phyloP scores from a whole-genome alignment of 2,888 invertebrate genomes.

The Idaea dimidiata region DNA sequence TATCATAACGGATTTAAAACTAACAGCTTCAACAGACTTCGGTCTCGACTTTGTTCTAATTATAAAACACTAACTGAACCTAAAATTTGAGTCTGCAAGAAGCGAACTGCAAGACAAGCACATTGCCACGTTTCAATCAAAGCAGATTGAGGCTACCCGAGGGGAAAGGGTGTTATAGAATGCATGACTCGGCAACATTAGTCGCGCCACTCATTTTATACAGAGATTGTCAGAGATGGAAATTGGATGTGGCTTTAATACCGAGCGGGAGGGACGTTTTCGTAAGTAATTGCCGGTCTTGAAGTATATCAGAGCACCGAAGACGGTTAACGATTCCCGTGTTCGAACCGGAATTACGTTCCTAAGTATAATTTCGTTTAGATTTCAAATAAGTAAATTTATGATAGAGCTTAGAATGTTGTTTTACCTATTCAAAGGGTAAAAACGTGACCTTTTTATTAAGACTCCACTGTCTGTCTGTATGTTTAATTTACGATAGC shows the following conservation, averaged over 20 bases:
- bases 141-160: slow-evolving; percentile 56
- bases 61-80: neutral
- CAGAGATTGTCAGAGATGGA: slow-evolving; percentile 55
- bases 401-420: neutral
- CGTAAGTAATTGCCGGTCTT: slow-evolving; percentile 45
- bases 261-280: slow-evolving; percentile 43
- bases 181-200: slow-evolving; percentile 73
- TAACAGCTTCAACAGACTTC: neutral
- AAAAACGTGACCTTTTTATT: no score
- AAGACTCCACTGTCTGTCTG: no score
- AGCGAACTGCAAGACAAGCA: slow-evolving; percentile 59
- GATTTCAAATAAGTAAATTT: neutral
- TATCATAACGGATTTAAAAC: neutral
- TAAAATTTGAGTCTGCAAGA: slow-evolving; percentile 19
- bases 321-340: slow-evolving; percentile 11
- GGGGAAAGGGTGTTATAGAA: slow-evolving; percentile 53
- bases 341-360: neutral
- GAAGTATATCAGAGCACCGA: slow-evolving; percentile 21
- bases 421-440: neutral
- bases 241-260: slow-evolving; percentile 64
- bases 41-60: neutral
- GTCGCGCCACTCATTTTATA: slow-evolving; percentile 56
- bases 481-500: no score
- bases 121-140: slow-evolving; percentile 68
- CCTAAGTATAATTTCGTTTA: neutral